Base-by-base conservation (phyloP, 2,888 invertebrate species). In the Trachelus tabidus region DNA sequence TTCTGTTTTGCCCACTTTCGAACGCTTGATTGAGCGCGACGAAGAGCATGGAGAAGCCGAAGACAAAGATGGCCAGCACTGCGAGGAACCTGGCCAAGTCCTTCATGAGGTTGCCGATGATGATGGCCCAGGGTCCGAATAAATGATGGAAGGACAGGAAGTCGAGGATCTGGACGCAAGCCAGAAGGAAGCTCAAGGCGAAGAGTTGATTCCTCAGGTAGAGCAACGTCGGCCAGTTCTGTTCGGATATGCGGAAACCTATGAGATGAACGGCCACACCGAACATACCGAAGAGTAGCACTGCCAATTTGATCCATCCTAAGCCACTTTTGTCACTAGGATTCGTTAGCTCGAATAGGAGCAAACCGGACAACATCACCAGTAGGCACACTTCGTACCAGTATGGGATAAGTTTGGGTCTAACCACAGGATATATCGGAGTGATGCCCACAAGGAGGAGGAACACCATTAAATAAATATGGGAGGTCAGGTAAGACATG, bases 101-200 rank as follows among this genome's bases (percentile, higher is more conserved):
- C 91, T 97, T 97, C 95, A 97, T 96, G 78, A 97, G 93, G 92
- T 97, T 97, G 34, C 99, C 97, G 89, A 99, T 99, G 91, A 99
- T 99, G 90, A 99, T 99, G 56, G 99, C 99, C 99, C 99, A 99
- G 0, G 99, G 99, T 74, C 99, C 99, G 91, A 99, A 99, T 33
- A 99, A 94, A 92, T 99, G 98, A 92, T 99, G 99, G 91, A 99
- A 99, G 34, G 99, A 99, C 75, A 99, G 93, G 92, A 99, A 99
- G 93, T 98, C 98, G 89, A 99, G 93, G 88, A 99, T 97, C 93
- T 99, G 98, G 75, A 99, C 98, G 92, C 99, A 99, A 77, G 98
- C 98, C 87, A 99, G 93, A 81, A 99, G 94, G 91, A 99, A 96
- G 78, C 98, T 97, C 89, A 99, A 93, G 0, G 99, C 99, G 89